A percentile compares a stretch with the other conserved stretches of the same genome.
Evolutionary conservation across 2,113 vertebrate species (phyloP).

Genomic region (Colossoma macropomum): DNA sequence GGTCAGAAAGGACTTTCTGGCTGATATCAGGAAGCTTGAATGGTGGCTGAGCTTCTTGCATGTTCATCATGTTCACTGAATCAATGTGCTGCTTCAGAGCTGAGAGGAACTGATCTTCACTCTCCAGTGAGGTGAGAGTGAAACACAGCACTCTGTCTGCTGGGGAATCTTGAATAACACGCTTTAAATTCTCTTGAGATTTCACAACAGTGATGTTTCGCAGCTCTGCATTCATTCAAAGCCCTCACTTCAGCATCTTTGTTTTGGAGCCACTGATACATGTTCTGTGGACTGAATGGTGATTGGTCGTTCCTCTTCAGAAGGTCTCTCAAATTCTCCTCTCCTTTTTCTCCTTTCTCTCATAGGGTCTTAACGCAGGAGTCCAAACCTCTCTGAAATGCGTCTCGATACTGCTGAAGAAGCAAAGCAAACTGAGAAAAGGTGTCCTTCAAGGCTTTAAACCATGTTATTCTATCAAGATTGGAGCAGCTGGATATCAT

Average conservation of each 20-base stretch:
- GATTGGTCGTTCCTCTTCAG: not conserved
- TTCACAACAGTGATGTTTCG: constrained; percentile 19
- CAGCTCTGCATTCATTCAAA: constrained; percentile 25
- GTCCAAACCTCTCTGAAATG: constrained; percentile 4
- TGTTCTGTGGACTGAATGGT: constrained; percentile 8
- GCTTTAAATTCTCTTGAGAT: constrained; percentile 17
- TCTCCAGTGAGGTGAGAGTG: constrained; percentile 1
- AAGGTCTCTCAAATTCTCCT: not conserved
- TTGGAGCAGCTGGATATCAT: not conserved
- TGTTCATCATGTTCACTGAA: not conserved
- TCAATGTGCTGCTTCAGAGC: not conserved
- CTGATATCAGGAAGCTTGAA: not conserved
- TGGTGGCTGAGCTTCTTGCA: not conserved
- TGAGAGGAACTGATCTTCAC: not conserved
- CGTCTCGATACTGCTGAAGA: constrained; percentile 23
- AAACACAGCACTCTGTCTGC: constrained; percentile 9
- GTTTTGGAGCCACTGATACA: constrained; percentile 21
- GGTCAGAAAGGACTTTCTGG: constrained; percentile 1
- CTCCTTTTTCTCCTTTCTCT: constrained; percentile 3
- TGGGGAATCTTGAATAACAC: not conserved
- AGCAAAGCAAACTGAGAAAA: not conserved
- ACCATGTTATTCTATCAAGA: not conserved
- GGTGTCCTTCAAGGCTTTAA: not conserved
- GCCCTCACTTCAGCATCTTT: constrained; percentile 18
- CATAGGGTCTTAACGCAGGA: not conserved